Base-by-base conservation (phyloP, 2,113 vertebrate species). In the Regulus satrapa region DNA sequence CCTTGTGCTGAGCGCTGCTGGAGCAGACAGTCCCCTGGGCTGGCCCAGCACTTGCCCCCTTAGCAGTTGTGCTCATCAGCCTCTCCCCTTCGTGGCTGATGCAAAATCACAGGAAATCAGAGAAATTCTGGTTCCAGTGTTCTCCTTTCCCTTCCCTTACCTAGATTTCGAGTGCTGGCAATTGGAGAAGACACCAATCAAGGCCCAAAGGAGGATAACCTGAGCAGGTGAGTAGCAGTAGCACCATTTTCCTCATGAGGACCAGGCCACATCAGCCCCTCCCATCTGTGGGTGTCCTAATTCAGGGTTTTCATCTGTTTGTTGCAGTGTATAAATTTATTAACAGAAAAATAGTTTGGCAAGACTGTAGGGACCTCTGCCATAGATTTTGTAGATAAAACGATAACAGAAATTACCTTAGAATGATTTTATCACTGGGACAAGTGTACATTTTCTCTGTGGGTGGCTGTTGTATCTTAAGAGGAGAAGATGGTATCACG, bases 111-210 rank as follows among this genome's bases (percentile, higher is more conserved):
- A 72, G 48, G 38, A 79, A 94, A 68, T 24, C 48, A 67, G 31
- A 64, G 63, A 9, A 43, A 76, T 28, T 64, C 15, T 34, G 28
- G 14, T 41, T 36, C 14, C 25, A 54, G 19, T 51, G 18, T 16
- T 40, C 40, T 40, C n/a, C 36, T 86, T 54, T 88, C 61, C 62
- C n/a, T 79, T 88, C 68, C 77, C 78, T 61, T 59, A 1, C 10
- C 11, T 96, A 99, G 99, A 49, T 99, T 98, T 92, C 98, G 98
- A 68, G 98, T 99, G 75, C 95, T 98, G 79, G 98, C 98, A 2
- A 99, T 99, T 1, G 98, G 99, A 19, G 97, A 98, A 24, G 97
- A 98, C 31, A 97, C 85, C 17, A 73, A 83, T 45, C 97, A 95
- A 36, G 72, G 66, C 54, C 85, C 84, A 25, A 97, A 95, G 31